phyloP scores from a whole-genome alignment of 2,113 vertebrate genomes.

The Hemiprocne comata region DNA sequence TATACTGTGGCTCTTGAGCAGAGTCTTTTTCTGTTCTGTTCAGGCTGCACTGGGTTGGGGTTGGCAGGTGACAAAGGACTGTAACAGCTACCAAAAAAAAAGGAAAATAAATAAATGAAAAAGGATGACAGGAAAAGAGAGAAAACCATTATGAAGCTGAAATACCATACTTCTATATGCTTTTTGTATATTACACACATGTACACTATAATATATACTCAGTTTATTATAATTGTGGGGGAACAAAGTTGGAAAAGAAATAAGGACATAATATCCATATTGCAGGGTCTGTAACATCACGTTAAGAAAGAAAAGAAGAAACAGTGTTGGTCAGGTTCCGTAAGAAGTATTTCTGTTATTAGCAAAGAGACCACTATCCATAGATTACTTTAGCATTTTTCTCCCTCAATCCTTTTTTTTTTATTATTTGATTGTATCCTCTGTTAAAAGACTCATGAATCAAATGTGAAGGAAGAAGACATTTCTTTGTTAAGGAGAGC shows the following conservation, averaged over 20 bases:
- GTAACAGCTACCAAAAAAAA: not conserved
- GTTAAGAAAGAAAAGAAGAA: not conserved
- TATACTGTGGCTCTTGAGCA: not conserved
- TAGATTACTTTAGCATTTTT: not conserved
- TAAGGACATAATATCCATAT: not conserved
- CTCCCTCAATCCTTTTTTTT: not conserved
- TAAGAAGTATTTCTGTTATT: not conserved
- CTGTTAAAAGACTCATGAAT: not conserved
- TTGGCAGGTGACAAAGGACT: not conserved
- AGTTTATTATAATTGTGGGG: not conserved
- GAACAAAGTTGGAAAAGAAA: not conserved
- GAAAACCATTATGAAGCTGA: not conserved
- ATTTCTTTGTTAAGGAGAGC: not conserved
- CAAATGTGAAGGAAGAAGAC: not conserved
- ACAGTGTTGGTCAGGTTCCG: not conserved
- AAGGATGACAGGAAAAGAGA: not conserved
- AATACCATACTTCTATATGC: not conserved
- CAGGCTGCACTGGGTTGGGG: fast-evolving
- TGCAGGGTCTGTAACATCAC: not conserved
- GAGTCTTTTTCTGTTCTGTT: not conserved
- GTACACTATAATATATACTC: not conserved
- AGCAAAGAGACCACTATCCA: not conserved
- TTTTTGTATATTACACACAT: not conserved
- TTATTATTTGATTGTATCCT: not conserved
- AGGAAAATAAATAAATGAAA: not conserved